phyloP scores from a whole-genome alignment of 1,140 invertebrate genomes.

The Medauroidea extradentata region DNA sequence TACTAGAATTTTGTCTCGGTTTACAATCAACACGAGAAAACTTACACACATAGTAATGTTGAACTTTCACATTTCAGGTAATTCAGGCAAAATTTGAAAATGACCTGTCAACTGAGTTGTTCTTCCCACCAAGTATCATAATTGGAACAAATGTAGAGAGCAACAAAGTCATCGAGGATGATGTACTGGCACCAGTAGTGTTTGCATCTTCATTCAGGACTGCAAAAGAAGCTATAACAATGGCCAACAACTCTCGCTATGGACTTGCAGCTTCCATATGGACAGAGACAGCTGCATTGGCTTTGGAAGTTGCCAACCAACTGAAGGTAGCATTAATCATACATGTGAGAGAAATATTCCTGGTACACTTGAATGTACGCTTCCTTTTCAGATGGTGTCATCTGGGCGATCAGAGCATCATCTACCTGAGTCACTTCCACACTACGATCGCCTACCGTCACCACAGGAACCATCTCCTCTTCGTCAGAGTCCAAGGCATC shows the following conservation, averaged over 20 bases:
- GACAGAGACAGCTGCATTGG: slow-evolving; percentile 53
- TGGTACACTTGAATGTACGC: slow-evolving; percentile 91
- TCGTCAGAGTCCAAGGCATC: slow-evolving; percentile 80
- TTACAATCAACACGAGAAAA: no score
- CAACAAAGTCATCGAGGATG: slow-evolving; percentile 36
- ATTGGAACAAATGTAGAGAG: slow-evolving; percentile 26
- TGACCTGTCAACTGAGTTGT: not conserved
- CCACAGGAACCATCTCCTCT: slow-evolving; percentile 76
- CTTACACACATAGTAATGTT: no score
- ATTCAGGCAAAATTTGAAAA: not conserved
- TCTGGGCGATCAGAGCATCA: slow-evolving; percentile 79
- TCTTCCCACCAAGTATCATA: slow-evolving; percentile 11
- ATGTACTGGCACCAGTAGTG: slow-evolving; percentile 39
- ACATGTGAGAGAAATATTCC: slow-evolving; percentile 55
- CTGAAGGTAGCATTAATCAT: slow-evolving; percentile 33
- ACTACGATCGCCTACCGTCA: slow-evolving; percentile 72
- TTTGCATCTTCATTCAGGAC: slow-evolving; percentile 53
- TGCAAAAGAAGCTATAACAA: slow-evolving; percentile 52
- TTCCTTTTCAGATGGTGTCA: slow-evolving; percentile 91
- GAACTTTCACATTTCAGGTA: not conserved
- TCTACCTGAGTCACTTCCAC: slow-evolving; percentile 77
- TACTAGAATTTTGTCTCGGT: no score
- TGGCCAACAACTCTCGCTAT: slow-evolving; percentile 53
- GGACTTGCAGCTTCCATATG: slow-evolving; percentile 51
- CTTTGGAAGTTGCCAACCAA: slow-evolving; percentile 49